Conservation (phyloP, 2,797 vertebrate genomes). For the Coccyzus lansbergi region DNA sequence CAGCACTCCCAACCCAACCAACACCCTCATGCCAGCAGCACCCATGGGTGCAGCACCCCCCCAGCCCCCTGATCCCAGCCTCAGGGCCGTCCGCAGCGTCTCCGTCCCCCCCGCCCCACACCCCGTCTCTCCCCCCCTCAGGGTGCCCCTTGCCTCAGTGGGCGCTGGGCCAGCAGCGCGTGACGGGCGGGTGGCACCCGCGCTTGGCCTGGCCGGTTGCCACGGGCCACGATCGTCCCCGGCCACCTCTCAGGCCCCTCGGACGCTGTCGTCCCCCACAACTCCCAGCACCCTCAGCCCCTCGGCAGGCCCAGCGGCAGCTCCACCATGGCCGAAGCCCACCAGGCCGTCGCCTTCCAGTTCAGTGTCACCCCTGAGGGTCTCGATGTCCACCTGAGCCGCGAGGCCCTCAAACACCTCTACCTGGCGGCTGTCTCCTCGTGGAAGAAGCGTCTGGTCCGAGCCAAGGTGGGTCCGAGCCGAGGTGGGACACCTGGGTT, state of each 20-base stretch:
- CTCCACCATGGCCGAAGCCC: slow-evolving; percentile 91
- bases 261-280: too few species aligned
- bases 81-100: too few species aligned
- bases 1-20: too few species aligned
- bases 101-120: too few species aligned
- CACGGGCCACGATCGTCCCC: neutral
- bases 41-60: too few species aligned
- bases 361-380: slow-evolving; percentile 94
- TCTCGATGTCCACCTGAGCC: slow-evolving; percentile 87
- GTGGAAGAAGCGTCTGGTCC: slow-evolving; percentile 90
- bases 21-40: too few species aligned
- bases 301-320: neutral
- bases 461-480: slow-evolving; percentile 6
- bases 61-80: too few species aligned
- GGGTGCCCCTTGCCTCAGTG: slow-evolving; percentile 22
- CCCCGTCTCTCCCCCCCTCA: neutral
- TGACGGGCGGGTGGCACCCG: neutral
- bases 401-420: slow-evolving; percentile 89
- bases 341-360: slow-evolving; percentile 96
- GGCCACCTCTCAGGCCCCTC: neutral
- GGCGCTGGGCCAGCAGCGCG: neutral
- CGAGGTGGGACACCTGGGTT: too few species aligned
- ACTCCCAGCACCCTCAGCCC: neutral
- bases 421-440: slow-evolving; percentile 87
- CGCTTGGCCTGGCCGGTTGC: neutral